Evolutionary conservation across 2,888 invertebrate species (phyloP), one percentile per base, ranked within the genome.

Genomic region (Cheilosia variabilis): DNA sequence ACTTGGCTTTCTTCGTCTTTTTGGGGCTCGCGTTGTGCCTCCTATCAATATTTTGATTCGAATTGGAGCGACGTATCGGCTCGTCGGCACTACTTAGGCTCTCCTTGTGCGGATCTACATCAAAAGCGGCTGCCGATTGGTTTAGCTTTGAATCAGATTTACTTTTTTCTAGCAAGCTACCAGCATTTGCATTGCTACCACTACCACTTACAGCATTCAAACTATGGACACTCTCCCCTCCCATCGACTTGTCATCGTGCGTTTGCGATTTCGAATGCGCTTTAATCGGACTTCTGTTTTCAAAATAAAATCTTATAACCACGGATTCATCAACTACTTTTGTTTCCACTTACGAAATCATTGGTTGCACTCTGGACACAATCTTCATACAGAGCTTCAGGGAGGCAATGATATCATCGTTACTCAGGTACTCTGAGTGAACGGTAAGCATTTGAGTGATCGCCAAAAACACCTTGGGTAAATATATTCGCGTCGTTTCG

Each of bases 401-500:
- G 84, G 95, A 94, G 62, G 93, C 93, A 0, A 94, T 94, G 5
- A 96, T 93, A 90, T 96, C 96, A 43, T 93, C 90, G 78, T 91
- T 90, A 41, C 88, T 89, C 43, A 92, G 82, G 62, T 90, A 89
- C 57, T 92, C 90, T 78, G 95, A 93, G 89, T 95, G 93, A 3
- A 93, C 90, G 2, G 94, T 94, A 50, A 96, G 91, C 79, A 94
- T 93, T 63, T 93, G 93, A 22, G 95, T 94, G 55, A 96, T 94
- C 88, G 95, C 94, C 80, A 94, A 93, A 89, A 97, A 95, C 72
- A 97, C 93, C 88, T 95, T 94, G n/a, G 96, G 97, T 72, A 97
- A 92, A 90, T 96, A 96, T 88, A 96, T 95, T 9, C 96, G 95
- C 7, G 96, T 95, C 24, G 95, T 96, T 90, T 96, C 96, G 62